Conservation (phyloP, 1,140 invertebrate genomes). For the fruit fly (Drosophila melanogaster) region DNA sequence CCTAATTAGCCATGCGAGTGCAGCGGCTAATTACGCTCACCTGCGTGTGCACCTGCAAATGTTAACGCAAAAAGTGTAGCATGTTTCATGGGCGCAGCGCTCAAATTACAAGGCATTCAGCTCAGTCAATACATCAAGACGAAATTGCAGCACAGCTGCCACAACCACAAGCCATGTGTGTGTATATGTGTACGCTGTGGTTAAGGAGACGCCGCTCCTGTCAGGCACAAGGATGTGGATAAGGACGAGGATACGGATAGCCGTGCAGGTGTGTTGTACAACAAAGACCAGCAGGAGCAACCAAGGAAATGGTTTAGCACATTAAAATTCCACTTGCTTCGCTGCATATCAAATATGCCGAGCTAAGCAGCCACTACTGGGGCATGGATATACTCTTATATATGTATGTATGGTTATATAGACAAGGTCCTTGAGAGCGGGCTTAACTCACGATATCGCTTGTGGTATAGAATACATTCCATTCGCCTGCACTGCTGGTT, state of each 20-base stretch:
- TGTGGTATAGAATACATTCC: slow-evolving; percentile 9
- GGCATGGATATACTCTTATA: neutral
- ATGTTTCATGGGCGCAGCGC: slow-evolving; percentile 27
- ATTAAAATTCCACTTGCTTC: slow-evolving; percentile 82
- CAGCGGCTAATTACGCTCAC: slow-evolving; percentile 42
- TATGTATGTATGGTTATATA: neutral
- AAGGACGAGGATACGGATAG: slow-evolving; percentile 19
- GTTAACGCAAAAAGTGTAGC: slow-evolving; percentile 23
- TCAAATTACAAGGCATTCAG: slow-evolving; percentile 49
- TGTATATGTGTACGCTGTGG: slow-evolving; percentile 14
- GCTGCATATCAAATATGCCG: slow-evolving; percentile 80
- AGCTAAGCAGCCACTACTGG: slow-evolving; percentile 1
- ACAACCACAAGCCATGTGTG: slow-evolving; percentile 27
- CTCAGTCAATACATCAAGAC: slow-evolving; percentile 41
- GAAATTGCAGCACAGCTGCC: slow-evolving; percentile 25
- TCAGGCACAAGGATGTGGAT: slow-evolving; percentile 14
- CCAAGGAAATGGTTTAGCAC: slow-evolving; percentile 79
- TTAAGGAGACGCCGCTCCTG: slow-evolving; percentile 15
- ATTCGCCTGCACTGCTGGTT: slow-evolving; percentile 19
- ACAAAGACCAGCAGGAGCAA: slow-evolving; percentile 38
- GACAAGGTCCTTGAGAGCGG: slow-evolving; percentile 40
- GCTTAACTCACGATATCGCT: slow-evolving; percentile 5
- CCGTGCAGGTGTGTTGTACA: slow-evolving; percentile 16
- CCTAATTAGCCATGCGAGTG: slow-evolving; percentile 48
- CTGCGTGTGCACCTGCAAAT: slow-evolving; percentile 20